A percentile compares a stretch with the other conserved stretches of the same genome.
phyloP scores from a whole-genome alignment of 2,113 vertebrate species.

The Paratilapia polleni region DNA sequence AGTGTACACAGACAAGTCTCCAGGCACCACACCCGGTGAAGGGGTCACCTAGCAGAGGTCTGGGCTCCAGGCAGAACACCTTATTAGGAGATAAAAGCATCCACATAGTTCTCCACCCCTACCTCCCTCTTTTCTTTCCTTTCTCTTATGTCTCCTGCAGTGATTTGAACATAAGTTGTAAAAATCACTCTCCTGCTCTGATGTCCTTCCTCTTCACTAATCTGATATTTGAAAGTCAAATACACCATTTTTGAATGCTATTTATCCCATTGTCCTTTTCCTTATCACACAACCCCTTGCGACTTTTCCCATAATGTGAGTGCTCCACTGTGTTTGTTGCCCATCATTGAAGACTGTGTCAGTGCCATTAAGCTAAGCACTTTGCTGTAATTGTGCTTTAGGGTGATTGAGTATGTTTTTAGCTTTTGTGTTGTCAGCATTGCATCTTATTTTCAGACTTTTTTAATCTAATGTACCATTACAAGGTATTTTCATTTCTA shows the following conservation, averaged over 20 bases:
- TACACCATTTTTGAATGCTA: neutral
- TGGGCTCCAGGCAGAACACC: constrained; percentile 69
- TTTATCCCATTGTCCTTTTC: neutral
- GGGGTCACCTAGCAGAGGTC: constrained; percentile 65
- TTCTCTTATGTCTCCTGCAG: constrained; percentile 8
- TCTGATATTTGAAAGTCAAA: constrained; percentile 32
- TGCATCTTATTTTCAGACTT: neutral
- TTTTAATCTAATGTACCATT: neutral
- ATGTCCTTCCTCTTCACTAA: neutral
- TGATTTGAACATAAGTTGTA: constrained; percentile 17
- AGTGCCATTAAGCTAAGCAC: constrained; percentile 32
- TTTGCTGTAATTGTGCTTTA: constrained; percentile 21
- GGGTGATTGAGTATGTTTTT: constrained; percentile 4
- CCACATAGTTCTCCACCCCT: constrained; percentile 30
- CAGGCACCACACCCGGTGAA: constrained; percentile 72
- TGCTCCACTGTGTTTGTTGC: constrained; percentile 14
- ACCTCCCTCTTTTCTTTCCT: constrained; percentile 21
- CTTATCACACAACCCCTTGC: neutral
- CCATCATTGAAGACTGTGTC: neutral
- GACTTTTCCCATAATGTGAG: neutral
- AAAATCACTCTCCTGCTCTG: constrained; percentile 6
- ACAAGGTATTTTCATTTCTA: neutral
- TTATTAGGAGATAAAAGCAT: constrained; percentile 80
- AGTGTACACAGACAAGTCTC: constrained; percentile 68
- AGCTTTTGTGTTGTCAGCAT: neutral